Conservation (phyloP, 2,888 invertebrate genomes). For the Omphaloscelis lunosa region DNA sequence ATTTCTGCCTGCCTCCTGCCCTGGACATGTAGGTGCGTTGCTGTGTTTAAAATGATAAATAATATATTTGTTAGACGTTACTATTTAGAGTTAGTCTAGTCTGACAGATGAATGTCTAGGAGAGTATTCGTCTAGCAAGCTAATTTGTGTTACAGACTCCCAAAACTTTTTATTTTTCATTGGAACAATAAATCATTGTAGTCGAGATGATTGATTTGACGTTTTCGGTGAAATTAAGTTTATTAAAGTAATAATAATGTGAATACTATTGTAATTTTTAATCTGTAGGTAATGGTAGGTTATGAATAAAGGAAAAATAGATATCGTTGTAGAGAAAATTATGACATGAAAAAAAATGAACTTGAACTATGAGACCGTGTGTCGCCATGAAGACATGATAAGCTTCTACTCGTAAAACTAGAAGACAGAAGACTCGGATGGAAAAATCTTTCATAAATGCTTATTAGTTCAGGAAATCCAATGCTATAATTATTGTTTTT, state of each 20-base stretch:
- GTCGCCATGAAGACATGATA: too few relatives aligned
- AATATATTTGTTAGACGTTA: background rate
- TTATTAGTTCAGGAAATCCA: background rate
- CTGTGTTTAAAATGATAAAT: background rate
- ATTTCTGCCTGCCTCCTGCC: background rate
- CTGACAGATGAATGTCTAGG: constrained; percentile 2
- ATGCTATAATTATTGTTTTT: background rate
- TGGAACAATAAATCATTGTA: background rate
- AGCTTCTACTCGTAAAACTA: background rate
- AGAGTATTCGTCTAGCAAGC: background rate
- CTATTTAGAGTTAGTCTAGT: constrained; percentile 5
- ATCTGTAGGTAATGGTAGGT: background rate
- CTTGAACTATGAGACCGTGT: too few relatives aligned
- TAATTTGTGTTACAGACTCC: background rate
- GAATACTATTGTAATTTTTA: background rate
- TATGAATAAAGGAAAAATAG: too few relatives aligned
- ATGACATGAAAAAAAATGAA: too few relatives aligned
- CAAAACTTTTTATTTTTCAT: background rate
- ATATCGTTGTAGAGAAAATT: too few relatives aligned
- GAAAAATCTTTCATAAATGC: background rate
- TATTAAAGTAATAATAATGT: too few relatives aligned
- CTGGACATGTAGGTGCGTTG: background rate
- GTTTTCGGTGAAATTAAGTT: background rate
- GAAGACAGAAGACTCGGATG: background rate
- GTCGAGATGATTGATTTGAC: background rate